These are phyloP conservation scores for Mareca strepera DNA, from an alignment of 2,797 vertebrate genomes.

Conservation along the genomic window DNA sequence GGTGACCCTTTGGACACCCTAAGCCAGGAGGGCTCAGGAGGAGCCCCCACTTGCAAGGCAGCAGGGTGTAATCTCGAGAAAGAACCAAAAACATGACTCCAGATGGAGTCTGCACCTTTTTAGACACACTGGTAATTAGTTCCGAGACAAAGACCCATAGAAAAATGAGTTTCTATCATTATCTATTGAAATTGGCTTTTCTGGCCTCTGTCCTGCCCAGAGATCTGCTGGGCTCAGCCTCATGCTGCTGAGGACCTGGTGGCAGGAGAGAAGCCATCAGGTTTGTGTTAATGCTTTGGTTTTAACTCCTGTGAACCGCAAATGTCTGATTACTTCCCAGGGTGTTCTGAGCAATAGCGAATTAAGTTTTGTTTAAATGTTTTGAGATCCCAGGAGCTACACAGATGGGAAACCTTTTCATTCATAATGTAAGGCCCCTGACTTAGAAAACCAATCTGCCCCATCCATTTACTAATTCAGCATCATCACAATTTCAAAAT, in stretches of 20 bases:
- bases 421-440: conserved; percentile 2
- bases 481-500: conserved; percentile 49
- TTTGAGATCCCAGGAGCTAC: not conserved
- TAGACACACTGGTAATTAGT: not conserved
- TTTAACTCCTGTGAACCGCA: not conserved
- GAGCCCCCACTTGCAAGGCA: not conserved
- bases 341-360: not conserved
- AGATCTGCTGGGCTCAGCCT: not conserved
- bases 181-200: not conserved
- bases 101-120: not conserved
- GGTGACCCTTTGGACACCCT: not conserved
- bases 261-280: not conserved
- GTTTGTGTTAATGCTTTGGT: not conserved
- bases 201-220: not conserved
- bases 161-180: not conserved
- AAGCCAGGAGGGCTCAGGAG: not conserved
- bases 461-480: conserved; percentile 27
- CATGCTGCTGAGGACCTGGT: not conserved
- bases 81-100: not conserved
- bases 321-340: not conserved
- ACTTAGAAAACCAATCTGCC: conserved; percentile 31
- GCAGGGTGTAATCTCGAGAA: not conserved
- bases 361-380: conserved; percentile 52
- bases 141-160: not conserved
- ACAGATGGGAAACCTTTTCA: not conserved